phyloP scores from a whole-genome alignment of 37 sponge, comb jelly and placozoan species.

The Mnemiopsis leidyi region DNA sequence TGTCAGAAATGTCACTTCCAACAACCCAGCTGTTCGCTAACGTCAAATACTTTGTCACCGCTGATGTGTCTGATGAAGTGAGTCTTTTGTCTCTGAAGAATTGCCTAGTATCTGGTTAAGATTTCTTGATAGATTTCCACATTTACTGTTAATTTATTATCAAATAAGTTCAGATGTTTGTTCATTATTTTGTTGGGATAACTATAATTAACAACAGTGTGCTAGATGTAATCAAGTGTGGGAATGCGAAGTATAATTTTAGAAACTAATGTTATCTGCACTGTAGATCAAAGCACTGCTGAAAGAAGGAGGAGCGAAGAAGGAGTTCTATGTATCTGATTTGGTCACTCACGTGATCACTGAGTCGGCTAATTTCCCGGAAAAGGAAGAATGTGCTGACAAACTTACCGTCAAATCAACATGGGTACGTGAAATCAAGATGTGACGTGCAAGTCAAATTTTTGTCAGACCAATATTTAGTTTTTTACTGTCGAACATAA shows the following conservation, averaged over 20 bases:
- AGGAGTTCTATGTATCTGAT: constrained; percentile 77
- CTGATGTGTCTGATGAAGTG: constrained; percentile 60
- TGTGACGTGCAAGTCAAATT: background rate
- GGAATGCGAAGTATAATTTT: background rate
- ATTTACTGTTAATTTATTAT: no score
- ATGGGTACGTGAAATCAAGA: constrained; percentile 16
- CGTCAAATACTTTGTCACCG: constrained; percentile 47
- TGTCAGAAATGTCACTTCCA: background rate
- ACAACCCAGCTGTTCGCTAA: background rate
- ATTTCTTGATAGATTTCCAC: no score
- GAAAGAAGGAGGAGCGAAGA: constrained; percentile 72
- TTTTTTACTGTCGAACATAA: no score
- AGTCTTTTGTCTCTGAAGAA: no score
- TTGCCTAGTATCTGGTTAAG: no score
- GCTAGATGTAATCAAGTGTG: background rate
- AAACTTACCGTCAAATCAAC: constrained; percentile 52
- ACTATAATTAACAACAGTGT: no score
- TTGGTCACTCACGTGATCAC: constrained; percentile 79
- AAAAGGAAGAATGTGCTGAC: constrained; percentile 17
- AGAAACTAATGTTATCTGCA: background rate
- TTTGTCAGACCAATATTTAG: no score
- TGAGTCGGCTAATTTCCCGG: constrained; percentile 46
- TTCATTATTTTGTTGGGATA: no score
- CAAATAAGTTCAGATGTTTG: no score
- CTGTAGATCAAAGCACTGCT: constrained; percentile 74